Percentiles rank a stretch among this genome's conserved stretches.
Evolutionary conservation across 2,888 invertebrate species (phyloP).

Genomic region (Spatulosminthurus flaviceps): DNA sequence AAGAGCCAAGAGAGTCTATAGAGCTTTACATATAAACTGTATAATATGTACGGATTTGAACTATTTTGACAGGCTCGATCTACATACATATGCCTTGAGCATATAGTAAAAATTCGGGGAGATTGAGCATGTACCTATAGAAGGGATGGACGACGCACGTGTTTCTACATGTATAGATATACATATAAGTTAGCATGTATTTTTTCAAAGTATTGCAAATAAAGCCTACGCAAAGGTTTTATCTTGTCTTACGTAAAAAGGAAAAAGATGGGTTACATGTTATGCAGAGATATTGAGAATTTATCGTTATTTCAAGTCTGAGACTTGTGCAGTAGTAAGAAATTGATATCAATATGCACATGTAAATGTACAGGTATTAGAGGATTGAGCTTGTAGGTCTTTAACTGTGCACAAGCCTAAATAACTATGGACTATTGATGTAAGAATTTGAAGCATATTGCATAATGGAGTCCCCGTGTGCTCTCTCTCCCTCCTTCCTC

Average conservation of each 20-base stretch:
- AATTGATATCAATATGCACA: neutral
- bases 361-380: neutral
- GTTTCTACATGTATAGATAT: neutral
- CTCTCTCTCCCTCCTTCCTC: neutral
- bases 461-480: slow-evolving; percentile 2
- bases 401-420: neutral
- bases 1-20: no score
- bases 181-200: neutral
- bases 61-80: no score
- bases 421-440: neutral
- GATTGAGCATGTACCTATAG: no score
- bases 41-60: no score
- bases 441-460: neutral
- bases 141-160: no score
- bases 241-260: neutral
- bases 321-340: neutral
- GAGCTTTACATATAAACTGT: no score
- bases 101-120: no score
- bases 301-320: neutral
- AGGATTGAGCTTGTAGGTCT: neutral
- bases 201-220: neutral
- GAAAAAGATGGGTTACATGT: neutral
- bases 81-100: no score
- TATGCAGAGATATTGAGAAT: neutral
- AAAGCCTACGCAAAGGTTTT: slow-evolving; percentile 10